phyloP scores from a whole-genome alignment of 2,113 vertebrate species.

The Acanthisitta chloris region DNA sequence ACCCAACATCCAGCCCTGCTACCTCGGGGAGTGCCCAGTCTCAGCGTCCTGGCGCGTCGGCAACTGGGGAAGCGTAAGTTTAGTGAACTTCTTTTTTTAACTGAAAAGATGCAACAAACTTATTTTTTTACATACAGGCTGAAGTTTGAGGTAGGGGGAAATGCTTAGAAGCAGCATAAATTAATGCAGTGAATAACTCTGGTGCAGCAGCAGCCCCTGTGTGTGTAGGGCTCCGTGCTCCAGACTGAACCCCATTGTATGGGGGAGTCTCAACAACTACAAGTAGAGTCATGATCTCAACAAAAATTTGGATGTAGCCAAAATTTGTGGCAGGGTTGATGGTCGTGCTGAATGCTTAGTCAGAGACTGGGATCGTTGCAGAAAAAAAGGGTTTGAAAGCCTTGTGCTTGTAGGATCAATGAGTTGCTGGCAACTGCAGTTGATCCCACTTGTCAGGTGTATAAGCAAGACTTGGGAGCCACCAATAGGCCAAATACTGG shows the following conservation, averaged over 20 bases:
- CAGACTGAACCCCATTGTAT: rapidly evolving
- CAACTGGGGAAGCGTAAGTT: constrained; percentile 90
- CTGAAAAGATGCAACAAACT: rapidly evolving
- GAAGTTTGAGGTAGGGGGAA: neutral
- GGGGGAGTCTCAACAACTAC: neutral
- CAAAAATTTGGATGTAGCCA: neutral
- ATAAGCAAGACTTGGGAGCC: neutral
- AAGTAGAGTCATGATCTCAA: neutral
- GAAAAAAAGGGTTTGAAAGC: neutral
- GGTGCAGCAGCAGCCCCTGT: rapidly evolving
- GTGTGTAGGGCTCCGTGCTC: neutral
- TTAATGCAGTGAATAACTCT: neutral
- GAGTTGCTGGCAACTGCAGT: neutral
- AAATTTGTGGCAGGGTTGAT: neutral
- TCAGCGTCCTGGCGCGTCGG: constrained; percentile 86
- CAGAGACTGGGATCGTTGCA: neutral
- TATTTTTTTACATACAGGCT: neutral
- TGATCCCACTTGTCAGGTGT: neutral
- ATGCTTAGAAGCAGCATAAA: neutral
- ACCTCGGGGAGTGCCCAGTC: constrained; percentile 78
- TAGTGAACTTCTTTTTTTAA: neutral
- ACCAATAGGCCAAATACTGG: neutral
- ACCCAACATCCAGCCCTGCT: constrained; percentile 84
- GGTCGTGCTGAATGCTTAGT: neutral
- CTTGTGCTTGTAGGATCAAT: neutral